A percentile compares a stretch with the other conserved stretches of the same genome.
Evolutionary conservation across 1,140 invertebrate species (phyloP).

Genomic region (Arion vulgaris): DNA sequence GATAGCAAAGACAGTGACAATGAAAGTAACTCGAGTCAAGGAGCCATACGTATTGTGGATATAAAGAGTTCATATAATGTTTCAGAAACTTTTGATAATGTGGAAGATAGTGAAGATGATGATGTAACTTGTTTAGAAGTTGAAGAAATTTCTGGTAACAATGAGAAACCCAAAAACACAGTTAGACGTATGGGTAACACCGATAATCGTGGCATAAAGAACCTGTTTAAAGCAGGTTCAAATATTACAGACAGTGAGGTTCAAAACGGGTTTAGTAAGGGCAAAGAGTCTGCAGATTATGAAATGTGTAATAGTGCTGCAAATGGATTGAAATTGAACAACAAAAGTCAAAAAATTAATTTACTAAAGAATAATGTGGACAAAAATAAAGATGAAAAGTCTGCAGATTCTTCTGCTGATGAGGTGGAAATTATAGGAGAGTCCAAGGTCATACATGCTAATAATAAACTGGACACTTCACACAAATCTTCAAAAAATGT

Average conservation of each 20-base stretch:
- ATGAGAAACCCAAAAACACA: too few species aligned
- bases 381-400: not conserved
- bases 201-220: not conserved
- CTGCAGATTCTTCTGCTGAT: slow-evolving; percentile 64
- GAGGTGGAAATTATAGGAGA: slow-evolving; percentile 42
- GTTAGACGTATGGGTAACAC: not conserved
- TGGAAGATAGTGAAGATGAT: too few species aligned
- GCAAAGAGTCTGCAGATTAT: slow-evolving; percentile 29
- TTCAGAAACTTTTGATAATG: too few species aligned
- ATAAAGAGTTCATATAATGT: too few species aligned
- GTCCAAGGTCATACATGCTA: slow-evolving; percentile 43
- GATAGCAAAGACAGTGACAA: too few species aligned
- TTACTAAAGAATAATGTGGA: not conserved
- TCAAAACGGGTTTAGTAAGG: not conserved
- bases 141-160: too few species aligned
- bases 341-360: not conserved
- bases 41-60: too few species aligned
- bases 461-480: slow-evolving; percentile 58
- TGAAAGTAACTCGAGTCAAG: too few species aligned
- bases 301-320: slow-evolving; percentile 56
- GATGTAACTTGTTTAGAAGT: too few species aligned
- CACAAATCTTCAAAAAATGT: not conserved
- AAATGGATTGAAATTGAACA: slow-evolving; percentile 64
- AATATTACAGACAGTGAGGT: not conserved
- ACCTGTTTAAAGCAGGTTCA: not conserved